Conservation (phyloP, 2,113 vertebrate species). For the Alces alces region DNA sequence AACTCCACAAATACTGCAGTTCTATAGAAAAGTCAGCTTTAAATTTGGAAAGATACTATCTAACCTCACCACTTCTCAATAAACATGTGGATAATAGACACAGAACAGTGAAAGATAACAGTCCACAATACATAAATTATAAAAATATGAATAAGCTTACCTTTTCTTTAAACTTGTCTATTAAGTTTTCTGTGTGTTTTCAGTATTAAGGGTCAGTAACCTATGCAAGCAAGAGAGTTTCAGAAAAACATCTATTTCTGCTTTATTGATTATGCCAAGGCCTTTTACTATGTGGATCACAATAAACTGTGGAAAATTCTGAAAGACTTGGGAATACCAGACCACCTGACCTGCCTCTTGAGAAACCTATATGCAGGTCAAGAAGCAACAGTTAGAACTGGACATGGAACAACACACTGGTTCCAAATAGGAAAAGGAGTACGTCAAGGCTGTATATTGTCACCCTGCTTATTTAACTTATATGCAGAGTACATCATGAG, state of each 20-base stretch:
- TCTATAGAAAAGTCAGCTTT: slow-evolving; percentile 43
- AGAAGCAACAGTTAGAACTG: too few relatives aligned
- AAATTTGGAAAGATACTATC: neutral
- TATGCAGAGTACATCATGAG: too few relatives aligned
- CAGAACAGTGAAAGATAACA: neutral
- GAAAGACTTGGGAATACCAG: too few relatives aligned
- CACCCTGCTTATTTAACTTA: too few relatives aligned
- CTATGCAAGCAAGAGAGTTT: neutral
- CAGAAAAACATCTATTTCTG: neutral
- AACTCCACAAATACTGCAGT: neutral
- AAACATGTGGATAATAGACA: neutral
- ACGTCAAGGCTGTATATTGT: too few relatives aligned
- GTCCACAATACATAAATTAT: neutral
- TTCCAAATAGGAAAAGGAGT: too few relatives aligned
- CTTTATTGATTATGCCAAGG: too few relatives aligned
- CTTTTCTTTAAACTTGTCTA: neutral
- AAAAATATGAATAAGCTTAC: neutral
- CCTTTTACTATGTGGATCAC: too few relatives aligned
- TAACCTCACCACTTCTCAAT: slow-evolving; percentile 9
- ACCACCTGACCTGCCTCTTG: too few relatives aligned
- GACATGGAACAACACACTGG: too few relatives aligned
- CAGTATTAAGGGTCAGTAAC: neutral
- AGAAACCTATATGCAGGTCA: too few relatives aligned
- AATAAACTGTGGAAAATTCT: too few relatives aligned
- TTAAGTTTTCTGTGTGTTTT: neutral